These are phyloP conservation scores for Valencia hispanica DNA, from an alignment of 2,797 vertebrate genomes.

Conservation along the genomic window DNA sequence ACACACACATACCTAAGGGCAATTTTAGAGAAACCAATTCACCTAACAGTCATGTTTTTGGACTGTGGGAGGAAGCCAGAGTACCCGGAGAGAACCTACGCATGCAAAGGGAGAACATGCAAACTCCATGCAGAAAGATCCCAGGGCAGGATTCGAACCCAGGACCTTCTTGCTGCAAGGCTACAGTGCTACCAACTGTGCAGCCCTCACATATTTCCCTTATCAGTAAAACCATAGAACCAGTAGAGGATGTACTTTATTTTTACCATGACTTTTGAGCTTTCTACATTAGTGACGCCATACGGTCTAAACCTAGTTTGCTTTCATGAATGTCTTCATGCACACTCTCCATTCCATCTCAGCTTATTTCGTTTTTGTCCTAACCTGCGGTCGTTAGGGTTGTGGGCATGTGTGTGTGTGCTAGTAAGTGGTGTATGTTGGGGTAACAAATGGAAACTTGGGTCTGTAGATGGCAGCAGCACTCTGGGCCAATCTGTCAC, in stretches of 20 bases:
- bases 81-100: too few relatives aligned
- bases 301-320: constrained; percentile 16
- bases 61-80: too few relatives aligned
- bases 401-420: constrained; percentile 21
- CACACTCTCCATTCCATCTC: constrained; percentile 28
- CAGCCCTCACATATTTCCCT: not conserved
- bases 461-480: constrained; percentile 74
- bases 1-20: too few relatives aligned
- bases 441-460: constrained; percentile 47
- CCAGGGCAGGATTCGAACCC: too few relatives aligned
- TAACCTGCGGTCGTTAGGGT: constrained; percentile 42
- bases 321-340: constrained; percentile 17
- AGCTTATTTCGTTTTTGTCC: constrained; percentile 45
- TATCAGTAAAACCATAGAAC: not conserved
- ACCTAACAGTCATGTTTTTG: too few relatives aligned
- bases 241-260: too few relatives aligned
- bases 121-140: too few relatives aligned
- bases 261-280: constrained; percentile 4
- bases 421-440: constrained; percentile 4
- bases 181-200: too few relatives aligned
- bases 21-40: too few relatives aligned
- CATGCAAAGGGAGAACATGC: too few relatives aligned
- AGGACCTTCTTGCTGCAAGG: too few relatives aligned
- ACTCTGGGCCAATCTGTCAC: constrained; percentile 63
- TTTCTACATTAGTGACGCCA: constrained; percentile 19